phyloP scores from a whole-genome alignment of 1,140 invertebrate species.

The Conus betulinus region DNA sequence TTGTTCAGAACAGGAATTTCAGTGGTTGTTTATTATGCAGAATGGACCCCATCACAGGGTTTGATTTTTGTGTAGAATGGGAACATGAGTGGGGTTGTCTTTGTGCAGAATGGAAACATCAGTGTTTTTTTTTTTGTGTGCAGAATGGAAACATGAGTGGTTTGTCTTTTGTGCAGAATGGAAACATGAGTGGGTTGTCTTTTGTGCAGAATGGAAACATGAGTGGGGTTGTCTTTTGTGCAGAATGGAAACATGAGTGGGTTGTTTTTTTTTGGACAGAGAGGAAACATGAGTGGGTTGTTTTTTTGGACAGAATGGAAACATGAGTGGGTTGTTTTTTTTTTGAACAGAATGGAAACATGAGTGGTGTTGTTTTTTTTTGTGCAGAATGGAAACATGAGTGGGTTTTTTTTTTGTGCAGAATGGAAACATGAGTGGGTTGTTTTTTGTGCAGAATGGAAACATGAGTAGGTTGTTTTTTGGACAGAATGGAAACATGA shows the following conservation, averaged over 20 bases:
- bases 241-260: conserved; percentile 67
- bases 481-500: too few relatives aligned
- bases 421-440: too few relatives aligned
- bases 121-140: not conserved
- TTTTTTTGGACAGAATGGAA: conserved; percentile 76
- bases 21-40: not conserved
- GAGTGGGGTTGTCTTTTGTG: conserved; percentile 37
- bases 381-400: too few relatives aligned
- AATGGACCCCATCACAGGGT: too few relatives aligned
- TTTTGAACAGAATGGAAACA: not conserved
- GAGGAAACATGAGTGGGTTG: not conserved
- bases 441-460: too few relatives aligned
- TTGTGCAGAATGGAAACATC: too few relatives aligned
- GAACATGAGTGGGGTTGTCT: too few relatives aligned
- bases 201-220: not conserved
- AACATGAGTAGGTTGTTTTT: too few relatives aligned
- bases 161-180: not conserved
- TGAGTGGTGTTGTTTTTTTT: not conserved
- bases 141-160: too few relatives aligned
- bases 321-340: conserved; percentile 70
- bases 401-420: not conserved
- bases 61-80: not conserved
- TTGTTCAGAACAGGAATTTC: too few relatives aligned
- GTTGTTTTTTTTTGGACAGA: too few relatives aligned
- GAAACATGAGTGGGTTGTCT: not conserved